A percentile compares a stretch with the other conserved stretches of the same genome.
phyloP scores from a whole-genome alignment of 2,888 invertebrate species.

The Phragmatobia fuliginosa region DNA sequence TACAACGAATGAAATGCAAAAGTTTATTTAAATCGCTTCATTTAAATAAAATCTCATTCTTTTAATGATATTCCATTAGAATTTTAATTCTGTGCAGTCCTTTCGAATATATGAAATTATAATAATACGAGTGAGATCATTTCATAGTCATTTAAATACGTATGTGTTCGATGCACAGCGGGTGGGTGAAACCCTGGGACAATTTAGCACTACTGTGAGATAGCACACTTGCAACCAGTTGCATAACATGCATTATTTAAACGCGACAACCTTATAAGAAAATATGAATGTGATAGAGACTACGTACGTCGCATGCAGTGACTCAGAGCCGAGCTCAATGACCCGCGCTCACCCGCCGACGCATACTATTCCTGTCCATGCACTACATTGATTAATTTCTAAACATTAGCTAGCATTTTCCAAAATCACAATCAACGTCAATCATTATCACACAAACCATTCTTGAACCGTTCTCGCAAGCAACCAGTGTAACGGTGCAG shows the following conservation, averaged over 20 bases:
- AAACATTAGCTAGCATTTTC: slow-evolving; percentile 57
- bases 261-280: slow-evolving; percentile 83
- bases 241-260: slow-evolving; percentile 86
- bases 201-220: slow-evolving; percentile 61
- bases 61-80: background rate
- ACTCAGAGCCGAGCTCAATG: slow-evolving; percentile 78
- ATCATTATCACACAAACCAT: slow-evolving; percentile 48
- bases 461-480: slow-evolving; percentile 44
- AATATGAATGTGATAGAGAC: slow-evolving; percentile 83
- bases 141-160: slow-evolving; percentile 35
- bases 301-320: slow-evolving; percentile 78
- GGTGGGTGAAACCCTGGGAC: slow-evolving; percentile 55
- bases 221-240: slow-evolving; percentile 81
- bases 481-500: slow-evolving; percentile 6
- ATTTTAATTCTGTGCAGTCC: slow-evolving; percentile 24
- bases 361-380: slow-evolving; percentile 77
- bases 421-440: slow-evolving; percentile 54
- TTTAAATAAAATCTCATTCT: slow-evolving; percentile 14
- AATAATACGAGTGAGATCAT: slow-evolving; percentile 43
- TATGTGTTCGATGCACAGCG: slow-evolving; percentile 34
- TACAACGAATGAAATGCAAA: slow-evolving; percentile 11
- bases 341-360: slow-evolving; percentile 75
- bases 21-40: slow-evolving; percentile 19
- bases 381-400: slow-evolving; percentile 70
- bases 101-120: slow-evolving; percentile 30